Evolutionary conservation across 2,888 invertebrate genomes (phyloP), one percentile per base, ranked within the genome.

Genomic region (Archaeoteleia sp.): DNA sequence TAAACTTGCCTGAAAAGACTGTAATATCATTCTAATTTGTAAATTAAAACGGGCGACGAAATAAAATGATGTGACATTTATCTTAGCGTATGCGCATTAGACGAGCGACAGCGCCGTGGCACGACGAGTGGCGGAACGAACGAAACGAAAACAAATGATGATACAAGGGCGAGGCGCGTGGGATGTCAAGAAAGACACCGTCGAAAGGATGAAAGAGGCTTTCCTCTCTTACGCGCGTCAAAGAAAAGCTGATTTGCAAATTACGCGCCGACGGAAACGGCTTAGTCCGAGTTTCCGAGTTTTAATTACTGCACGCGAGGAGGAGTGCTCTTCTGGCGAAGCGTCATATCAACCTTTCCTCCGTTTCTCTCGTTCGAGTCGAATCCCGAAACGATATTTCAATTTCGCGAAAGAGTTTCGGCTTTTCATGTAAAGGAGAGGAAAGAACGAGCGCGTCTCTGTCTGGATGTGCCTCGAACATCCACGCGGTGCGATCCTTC

Each of bases 301-400:
- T 81, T 80, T 80, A 80, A 81, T 81, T 81, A 81, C 79, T 78
- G 72, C 72, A 72, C 54, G 61, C 70, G 72, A 73, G 72, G 63
- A 54, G 51, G 17, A 51, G 39, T 25, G 45, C 20, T 51, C 23
- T 51, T 34, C 15, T 20, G 23, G 54, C 54, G 37, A 53, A 60
- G 42, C 27, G 32, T 51, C 45, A 51, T 46, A 39, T 51, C 39
- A 40, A 14, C 23, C 23, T 10, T 14, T 10, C 46, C 34, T 23
- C 10, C 9, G 17, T 43, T 17, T 14, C 12, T 17, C 30, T 15
- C 39, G 23, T 34, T 46, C 53, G 13, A 12, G 5, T 43, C 39
- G 30, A 49, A 63, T 10, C 13, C 49, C 42, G 14, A 39, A 51
- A 42, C 34, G 57, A 49, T 55, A 34, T 46, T 65, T 65, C 40